These are phyloP conservation scores for Agrotis exclamationis DNA, from an alignment of 2,888 invertebrate genomes.

Conservation along the genomic window DNA sequence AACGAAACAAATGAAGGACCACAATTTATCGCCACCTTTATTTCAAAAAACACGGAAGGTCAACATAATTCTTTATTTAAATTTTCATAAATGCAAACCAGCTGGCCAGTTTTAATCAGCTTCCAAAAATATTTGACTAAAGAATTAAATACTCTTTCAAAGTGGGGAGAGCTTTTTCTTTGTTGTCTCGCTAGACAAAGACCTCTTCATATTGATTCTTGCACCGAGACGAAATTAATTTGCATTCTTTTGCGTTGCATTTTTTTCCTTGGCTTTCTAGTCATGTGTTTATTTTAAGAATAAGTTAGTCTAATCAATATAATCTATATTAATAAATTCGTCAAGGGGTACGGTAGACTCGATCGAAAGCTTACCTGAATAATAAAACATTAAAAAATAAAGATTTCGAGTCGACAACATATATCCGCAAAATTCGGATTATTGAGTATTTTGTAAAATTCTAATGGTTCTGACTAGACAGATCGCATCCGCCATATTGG, in stretches of 20 bases:
- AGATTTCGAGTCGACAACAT: no score
- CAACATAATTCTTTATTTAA: neutral
- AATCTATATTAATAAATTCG: no score
- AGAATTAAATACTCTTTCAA: conserved; percentile 28
- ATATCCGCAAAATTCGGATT: no score
- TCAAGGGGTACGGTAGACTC: no score
- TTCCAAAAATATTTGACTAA: conserved; percentile 21
- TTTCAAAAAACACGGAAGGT: neutral
- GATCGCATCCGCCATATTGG: no score
- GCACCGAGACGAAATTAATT: conserved; percentile 42
- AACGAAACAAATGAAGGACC: neutral
- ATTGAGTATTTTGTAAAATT: no score
- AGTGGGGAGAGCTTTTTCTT: conserved; percentile 36
- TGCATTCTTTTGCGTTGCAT: conserved; percentile 36
- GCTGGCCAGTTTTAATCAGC: conserved; percentile 13
- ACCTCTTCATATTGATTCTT: conserved; percentile 45
- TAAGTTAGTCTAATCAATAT: neutral
- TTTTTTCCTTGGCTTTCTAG: neutral
- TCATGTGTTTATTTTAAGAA: conserved; percentile 5
- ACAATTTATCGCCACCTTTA: neutral
- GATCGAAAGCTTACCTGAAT: no score
- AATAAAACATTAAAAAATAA: no score
- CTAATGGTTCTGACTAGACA: no score
- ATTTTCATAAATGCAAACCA: conserved; percentile 3
- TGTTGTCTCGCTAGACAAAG: conserved; percentile 57